Base-by-base conservation (phyloP, 2,113 vertebrate genomes). In the Hippopotamus amphibius region DNA sequence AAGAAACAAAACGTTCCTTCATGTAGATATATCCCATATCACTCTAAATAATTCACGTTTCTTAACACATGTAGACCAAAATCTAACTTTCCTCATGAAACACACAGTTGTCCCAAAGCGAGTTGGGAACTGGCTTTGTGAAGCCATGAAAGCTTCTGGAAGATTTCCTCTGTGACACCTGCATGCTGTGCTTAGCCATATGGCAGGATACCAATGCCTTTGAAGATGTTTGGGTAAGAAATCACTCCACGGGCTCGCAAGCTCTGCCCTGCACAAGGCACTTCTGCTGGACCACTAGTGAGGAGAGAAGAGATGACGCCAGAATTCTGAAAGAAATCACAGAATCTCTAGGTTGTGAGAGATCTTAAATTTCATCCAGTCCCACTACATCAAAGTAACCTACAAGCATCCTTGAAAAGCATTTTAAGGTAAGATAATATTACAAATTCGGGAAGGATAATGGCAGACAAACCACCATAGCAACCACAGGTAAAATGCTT, bases 101-200 rank as follows among this genome's bases (percentile, higher is more conserved):
- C 63, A 71, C 17, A 28, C 3, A 61, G 14, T 86, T 74, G 81
- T 95, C 86, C 79, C 68, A 81, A 94, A 84, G 81, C 41, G 81
- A 50, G 30, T 50, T 95, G 26, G 90, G 22, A 63, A 63, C 90
- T 88, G 90, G 69, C 24, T 97, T 89, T 91, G 41, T 63, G 69
- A 96, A 53, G 83, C 33, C 53, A 87, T 53, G 55, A 87, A 97
- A 86, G n/a, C 50, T 96, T 91, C 88, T 88, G 66, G 55, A 93
- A 69, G 77, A 53, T 93, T 87, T 88, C 69, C 65, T 96, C 57
- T 95, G 61, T 97, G 93, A 87, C 76, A 95, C 86, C 93, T 83
- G 88, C 71, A 57, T 93, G 68, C 82, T 91, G 17, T 53, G 81
- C 53, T 95, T 90, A 85, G 84, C 76, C 81, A 66, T 76, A 46